A percentile compares a stretch with the other conserved stretches of the same genome.
Evolutionary conservation across 1,140 invertebrate genomes (phyloP).

Genomic region (Ericerus pela): DNA sequence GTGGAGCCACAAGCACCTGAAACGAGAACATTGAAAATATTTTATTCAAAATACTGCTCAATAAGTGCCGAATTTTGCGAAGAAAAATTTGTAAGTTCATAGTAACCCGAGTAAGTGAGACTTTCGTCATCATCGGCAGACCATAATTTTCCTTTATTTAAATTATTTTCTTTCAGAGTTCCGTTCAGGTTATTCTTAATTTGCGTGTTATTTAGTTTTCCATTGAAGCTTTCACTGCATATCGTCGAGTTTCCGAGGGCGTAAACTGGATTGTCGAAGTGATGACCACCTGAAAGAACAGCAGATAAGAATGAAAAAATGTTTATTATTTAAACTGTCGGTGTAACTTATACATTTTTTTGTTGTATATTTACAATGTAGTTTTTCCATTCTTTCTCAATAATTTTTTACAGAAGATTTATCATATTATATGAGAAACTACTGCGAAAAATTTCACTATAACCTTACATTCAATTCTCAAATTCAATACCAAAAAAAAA

Average conservation of each 20-base stretch:
- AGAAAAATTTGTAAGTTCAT: conserved; percentile 23
- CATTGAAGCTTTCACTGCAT: conserved; percentile 36
- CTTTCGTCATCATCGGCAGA: conserved; percentile 36
- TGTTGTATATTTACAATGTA: no score
- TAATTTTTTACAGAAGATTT: no score
- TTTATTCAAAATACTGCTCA: neutral
- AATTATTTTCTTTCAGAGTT: conserved; percentile 41
- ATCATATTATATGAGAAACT: no score
- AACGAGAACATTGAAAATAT: conserved; percentile 19
- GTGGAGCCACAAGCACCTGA: conserved; percentile 31
- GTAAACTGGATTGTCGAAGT: conserved; percentile 87
- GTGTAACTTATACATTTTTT: no score
- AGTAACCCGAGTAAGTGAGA: conserved; percentile 34
- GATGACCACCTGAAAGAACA: conserved; percentile 50
- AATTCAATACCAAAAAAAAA: no score
- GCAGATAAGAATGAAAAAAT: no score
- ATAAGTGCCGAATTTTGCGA: neutral
- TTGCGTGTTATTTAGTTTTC: conserved; percentile 33
- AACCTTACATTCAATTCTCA: no score
- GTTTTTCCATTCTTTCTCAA: no score
- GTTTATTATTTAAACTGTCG: no score
- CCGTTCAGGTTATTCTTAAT: conserved; percentile 48
- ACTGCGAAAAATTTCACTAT: no score
- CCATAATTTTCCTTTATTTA: conserved; percentile 38
- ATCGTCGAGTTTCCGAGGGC: conserved; percentile 39